Conservation (phyloP, 1,140 invertebrate genomes). For the Neodiprion virginianus region DNA sequence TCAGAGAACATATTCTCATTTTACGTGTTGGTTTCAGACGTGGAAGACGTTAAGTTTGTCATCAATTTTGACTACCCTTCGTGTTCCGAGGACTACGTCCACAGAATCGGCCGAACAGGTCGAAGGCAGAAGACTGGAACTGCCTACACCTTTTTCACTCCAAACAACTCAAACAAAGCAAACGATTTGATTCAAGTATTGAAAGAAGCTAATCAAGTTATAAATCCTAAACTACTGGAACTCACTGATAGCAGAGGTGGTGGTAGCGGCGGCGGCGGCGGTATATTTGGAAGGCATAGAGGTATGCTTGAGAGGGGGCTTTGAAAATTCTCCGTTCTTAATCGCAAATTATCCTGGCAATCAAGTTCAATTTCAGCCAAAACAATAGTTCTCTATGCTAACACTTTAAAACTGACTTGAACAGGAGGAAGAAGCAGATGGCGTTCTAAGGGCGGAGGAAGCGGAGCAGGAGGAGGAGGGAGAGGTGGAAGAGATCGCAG, state of each 20-base stretch:
- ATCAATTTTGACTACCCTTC: slow-evolving; percentile 99
- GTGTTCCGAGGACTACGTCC: slow-evolving; percentile 99
- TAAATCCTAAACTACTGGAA: slow-evolving; percentile 75
- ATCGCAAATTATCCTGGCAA: neutral
- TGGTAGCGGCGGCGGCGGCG: slow-evolving; percentile 29
- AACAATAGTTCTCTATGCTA: slow-evolving; percentile 8
- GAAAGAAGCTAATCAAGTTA: slow-evolving; percentile 94
- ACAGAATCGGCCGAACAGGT: slow-evolving; percentile 98
- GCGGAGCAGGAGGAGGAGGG: slow-evolving; percentile 8
- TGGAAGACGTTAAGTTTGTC: slow-evolving; percentile 99
- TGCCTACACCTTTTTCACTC: slow-evolving; percentile 98
- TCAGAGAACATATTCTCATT: neutral
- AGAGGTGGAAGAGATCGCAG: slow-evolving; percentile 54
- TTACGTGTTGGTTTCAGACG: slow-evolving; percentile 76
- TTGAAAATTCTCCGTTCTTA: neutral
- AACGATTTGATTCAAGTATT: slow-evolving; percentile 91
- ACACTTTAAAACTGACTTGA: slow-evolving; percentile 2
- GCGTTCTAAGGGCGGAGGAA: slow-evolving; percentile 43
- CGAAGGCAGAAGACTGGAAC: slow-evolving; percentile 94
- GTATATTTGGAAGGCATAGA: slow-evolving; percentile 48
- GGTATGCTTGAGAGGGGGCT: slow-evolving; percentile 32
- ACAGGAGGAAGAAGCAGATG: slow-evolving; percentile 57
- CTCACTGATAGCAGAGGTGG: slow-evolving; percentile 63
- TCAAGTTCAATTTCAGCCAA: neutral
- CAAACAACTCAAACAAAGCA: slow-evolving; percentile 90